phyloP scores from a whole-genome alignment of 2,888 invertebrate species.

The Thymelicus acteon region DNA sequence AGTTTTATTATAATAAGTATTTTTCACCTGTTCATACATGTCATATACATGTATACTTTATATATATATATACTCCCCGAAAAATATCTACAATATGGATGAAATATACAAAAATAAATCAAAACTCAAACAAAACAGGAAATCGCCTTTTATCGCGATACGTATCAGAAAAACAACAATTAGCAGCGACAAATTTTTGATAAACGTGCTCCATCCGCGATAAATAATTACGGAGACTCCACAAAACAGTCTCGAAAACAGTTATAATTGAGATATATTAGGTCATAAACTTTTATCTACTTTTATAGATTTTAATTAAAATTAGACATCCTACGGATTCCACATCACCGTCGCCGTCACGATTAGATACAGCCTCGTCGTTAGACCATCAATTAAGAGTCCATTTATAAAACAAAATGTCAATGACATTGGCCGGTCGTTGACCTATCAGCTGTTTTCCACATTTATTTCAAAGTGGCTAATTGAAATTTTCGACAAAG shows the following conservation, averaged over 20 bases:
- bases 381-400: conserved; percentile 44
- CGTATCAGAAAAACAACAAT: not conserved
- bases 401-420: conserved; percentile 44
- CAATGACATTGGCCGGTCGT: conserved; percentile 43
- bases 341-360: not conserved
- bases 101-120: not conserved
- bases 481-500: not conserved
- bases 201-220: not conserved
- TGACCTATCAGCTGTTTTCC: conserved; percentile 44
- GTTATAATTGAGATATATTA: conserved; percentile 25
- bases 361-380: conserved; percentile 34
- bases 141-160: not conserved
- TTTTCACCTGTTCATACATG: too few species aligned
- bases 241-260: conserved; percentile 10
- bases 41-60: too few species aligned
- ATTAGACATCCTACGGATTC: not conserved
- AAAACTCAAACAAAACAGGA: not conserved
- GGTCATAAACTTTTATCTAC: not conserved
- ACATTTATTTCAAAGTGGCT: not conserved
- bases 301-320: conserved; percentile 14
- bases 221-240: conserved; percentile 16
- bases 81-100: too few species aligned
- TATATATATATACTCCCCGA: too few species aligned
- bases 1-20: too few species aligned
- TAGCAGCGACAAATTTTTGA: conserved; percentile 1